Percentiles rank a stretch among this genome's conserved stretches.
phyloP scores from a whole-genome alignment of 2,797 vertebrate genomes.

The Sebastes iracundus region DNA sequence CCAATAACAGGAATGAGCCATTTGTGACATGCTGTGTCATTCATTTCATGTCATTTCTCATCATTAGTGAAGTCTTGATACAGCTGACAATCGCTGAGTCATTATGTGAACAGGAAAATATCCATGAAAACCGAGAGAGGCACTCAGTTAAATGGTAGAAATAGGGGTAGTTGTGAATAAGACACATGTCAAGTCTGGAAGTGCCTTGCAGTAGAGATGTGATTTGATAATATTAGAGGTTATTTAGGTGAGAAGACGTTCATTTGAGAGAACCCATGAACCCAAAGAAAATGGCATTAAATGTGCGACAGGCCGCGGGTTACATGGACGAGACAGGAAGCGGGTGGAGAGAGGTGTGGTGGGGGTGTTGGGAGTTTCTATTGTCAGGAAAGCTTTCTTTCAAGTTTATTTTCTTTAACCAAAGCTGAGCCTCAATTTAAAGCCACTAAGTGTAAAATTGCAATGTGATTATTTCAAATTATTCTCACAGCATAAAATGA shows the following conservation, averaged over 20 bases:
- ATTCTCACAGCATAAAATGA: not conserved
- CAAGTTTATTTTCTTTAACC: not conserved
- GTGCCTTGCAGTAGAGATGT: rapidly evolving
- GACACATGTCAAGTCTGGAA: not conserved
- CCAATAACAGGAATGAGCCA: slow-evolving; percentile 54
- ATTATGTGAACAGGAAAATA: slow-evolving; percentile 19
- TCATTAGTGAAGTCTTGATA: slow-evolving; percentile 33
- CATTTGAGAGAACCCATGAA: not conserved
- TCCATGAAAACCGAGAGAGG: not conserved
- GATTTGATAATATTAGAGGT: not conserved
- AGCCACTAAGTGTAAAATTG: not conserved
- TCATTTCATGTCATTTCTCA: slow-evolving; percentile 54
- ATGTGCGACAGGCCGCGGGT: not conserved
- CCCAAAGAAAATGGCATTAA: not conserved
- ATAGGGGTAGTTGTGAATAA: not conserved
- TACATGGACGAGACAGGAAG: not conserved
- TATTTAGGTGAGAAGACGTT: not conserved
- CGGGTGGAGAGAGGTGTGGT: not conserved
- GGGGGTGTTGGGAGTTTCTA: not conserved
- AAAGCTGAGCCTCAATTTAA: not conserved
- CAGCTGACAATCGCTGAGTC: slow-evolving; percentile 26
- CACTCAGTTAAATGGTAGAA: not conserved
- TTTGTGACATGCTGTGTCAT: slow-evolving; percentile 63
- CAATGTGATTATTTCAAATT: not conserved
- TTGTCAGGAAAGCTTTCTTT: not conserved